These are phyloP conservation scores for Macaria notata DNA, from an alignment of 2,888 invertebrate genomes.

Conservation along the genomic window DNA sequence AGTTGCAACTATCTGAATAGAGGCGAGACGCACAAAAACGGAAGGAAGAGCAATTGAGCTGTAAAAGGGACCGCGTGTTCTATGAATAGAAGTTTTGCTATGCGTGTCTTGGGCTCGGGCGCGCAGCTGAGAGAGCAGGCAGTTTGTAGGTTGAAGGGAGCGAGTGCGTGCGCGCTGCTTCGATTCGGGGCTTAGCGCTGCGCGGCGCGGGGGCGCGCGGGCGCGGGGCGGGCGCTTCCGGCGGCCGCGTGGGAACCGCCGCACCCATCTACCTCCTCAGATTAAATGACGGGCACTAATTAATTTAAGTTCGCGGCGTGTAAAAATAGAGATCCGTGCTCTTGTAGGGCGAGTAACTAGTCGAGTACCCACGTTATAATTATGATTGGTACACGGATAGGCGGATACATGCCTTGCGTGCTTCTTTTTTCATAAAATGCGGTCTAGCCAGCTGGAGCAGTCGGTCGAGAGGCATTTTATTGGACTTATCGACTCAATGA, in stretches of 20 bases:
- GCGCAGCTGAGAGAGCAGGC: slow-evolving; percentile 63
- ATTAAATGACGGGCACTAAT: slow-evolving; percentile 77
- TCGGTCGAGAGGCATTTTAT: not conserved
- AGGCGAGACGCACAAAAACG: slow-evolving; percentile 41
- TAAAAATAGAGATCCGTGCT: slow-evolving; percentile 61
- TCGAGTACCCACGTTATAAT: slow-evolving; percentile 8
- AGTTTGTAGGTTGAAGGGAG: slow-evolving; percentile 58
- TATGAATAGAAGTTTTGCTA: slow-evolving; percentile 66
- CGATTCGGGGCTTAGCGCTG: slow-evolving; percentile 67
- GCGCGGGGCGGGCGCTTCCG: slow-evolving; percentile 61
- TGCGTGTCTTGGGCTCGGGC: slow-evolving; percentile 66
- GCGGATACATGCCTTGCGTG: slow-evolving; percentile 15
- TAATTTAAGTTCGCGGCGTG: slow-evolving; percentile 58
- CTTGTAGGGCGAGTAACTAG: slow-evolving; percentile 32
- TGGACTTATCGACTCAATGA: not conserved
- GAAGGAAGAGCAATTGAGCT: slow-evolving; percentile 67
- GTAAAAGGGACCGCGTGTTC: slow-evolving; percentile 55
- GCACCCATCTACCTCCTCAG: slow-evolving; percentile 73
- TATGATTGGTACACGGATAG: slow-evolving; percentile 27
- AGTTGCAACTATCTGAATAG: slow-evolving; percentile 30
- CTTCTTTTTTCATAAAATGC: slow-evolving; percentile 8
- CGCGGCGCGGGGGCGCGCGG: slow-evolving; percentile 44
- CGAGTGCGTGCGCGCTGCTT: slow-evolving; percentile 70
- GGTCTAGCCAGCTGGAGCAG: not conserved
- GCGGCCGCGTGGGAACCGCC: slow-evolving; percentile 78